Evolutionary conservation across 2,113 vertebrate species (phyloP), one percentile per base, ranked within the genome.

Genomic region (Nothobranchius kuhntae): DNA sequence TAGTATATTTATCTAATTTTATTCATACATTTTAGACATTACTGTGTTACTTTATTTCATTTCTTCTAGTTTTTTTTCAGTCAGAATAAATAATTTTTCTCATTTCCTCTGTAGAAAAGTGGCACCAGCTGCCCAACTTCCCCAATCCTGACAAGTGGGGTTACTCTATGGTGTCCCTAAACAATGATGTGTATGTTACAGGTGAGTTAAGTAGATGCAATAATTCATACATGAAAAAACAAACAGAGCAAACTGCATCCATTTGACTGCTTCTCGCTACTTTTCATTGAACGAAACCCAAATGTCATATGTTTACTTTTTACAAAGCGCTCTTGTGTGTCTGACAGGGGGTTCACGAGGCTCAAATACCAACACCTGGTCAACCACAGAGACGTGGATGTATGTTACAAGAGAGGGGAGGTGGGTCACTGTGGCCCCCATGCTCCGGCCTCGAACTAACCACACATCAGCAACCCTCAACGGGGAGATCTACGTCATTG

Each of bases 81-180:
- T 17, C 13, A 35, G 35, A 9, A 10, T 9, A 36, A 30, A 40
- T 30, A 1, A 4, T 38, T 53, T 1, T 7, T 36, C 4, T 53
- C 26, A 75, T 13, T 76, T 56, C 71, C 24, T 78, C 81, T 73
- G 62, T 90, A 99, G 98, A 92, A 73, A 85, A 15, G 56, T 99
- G 98, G 98, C 92, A 93, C 73, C 89, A 92, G 17, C 94, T 99
- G 24, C 96, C 98, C 0, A 95, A 96, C 83, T 99, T 99, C 77
- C 97, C 97, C 0, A 97, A 99, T 83, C 94, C 96, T 77, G 95
- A 98, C 92, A 99, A 99, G 72, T 99, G 96, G 97, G 98, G 97
- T 56, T 99, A 95, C 88, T 96, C 98, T 17, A 71, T 97, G 87
- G 94, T 95, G 1, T 92, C 92, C 0, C 89, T 99, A 61, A 98